phyloP scores from a whole-genome alignment of 2,888 invertebrate species.

The Elegia similella region DNA sequence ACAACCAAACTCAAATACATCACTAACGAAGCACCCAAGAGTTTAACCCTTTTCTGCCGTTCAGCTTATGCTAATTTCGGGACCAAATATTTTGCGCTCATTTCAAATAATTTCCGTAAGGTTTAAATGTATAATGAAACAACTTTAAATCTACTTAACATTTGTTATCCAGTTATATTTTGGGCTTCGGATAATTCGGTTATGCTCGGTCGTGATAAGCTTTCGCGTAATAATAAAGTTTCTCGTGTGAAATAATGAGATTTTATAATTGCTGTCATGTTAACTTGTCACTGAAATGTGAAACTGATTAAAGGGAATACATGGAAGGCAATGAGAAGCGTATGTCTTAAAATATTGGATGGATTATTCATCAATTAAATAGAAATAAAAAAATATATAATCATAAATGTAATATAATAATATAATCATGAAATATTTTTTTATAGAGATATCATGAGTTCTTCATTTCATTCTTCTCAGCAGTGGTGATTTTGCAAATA shows the following conservation, averaged over 20 bases:
- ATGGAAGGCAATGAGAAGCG: too few relatives aligned
- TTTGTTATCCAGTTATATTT: slow-evolving; percentile 36
- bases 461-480: too few relatives aligned
- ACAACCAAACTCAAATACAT: slow-evolving; percentile 17
- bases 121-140: slow-evolving; percentile 52
- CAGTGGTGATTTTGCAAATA: too few relatives aligned
- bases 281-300: too few relatives aligned
- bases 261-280: not conserved
- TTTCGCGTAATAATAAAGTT: not conserved
- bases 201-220: slow-evolving; percentile 6
- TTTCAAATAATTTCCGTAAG: slow-evolving; percentile 66
- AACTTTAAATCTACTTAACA: slow-evolving; percentile 58
- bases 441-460: too few relatives aligned
- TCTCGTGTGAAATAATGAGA: not conserved
- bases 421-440: too few relatives aligned
- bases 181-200: not conserved
- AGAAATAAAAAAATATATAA: too few relatives aligned
- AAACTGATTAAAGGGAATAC: not conserved
- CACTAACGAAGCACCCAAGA: slow-evolving; percentile 16
- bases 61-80: slow-evolving; percentile 68
- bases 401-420: too few relatives aligned
- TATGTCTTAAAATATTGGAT: too few relatives aligned
- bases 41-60: slow-evolving; percentile 31
- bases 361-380: too few relatives aligned
- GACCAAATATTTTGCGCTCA: slow-evolving; percentile 64